A percentile compares a stretch with the other conserved stretches of the same genome.
Evolutionary conservation across 2,797 vertebrate species (phyloP).

Genomic region (Arctocebus calabarensis): DNA sequence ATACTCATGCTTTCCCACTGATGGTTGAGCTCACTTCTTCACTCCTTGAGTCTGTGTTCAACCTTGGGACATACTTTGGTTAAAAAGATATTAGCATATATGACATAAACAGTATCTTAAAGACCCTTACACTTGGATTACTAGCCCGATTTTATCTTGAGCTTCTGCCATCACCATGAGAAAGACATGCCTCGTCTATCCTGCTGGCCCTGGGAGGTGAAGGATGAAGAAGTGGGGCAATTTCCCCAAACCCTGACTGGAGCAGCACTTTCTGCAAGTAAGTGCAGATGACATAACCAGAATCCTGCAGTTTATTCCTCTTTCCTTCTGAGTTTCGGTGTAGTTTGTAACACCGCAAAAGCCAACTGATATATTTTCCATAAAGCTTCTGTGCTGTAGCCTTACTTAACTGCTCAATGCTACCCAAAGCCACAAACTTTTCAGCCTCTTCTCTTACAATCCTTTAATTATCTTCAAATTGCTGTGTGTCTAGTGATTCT

Average conservation of each 20-base stretch:
- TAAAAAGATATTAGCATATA: background rate
- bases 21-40: background rate
- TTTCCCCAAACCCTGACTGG: background rate
- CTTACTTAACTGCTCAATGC: background rate
- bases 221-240: background rate
- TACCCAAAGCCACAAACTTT: background rate
- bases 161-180: background rate
- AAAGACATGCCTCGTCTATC: background rate
- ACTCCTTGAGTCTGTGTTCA: background rate
- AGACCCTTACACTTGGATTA: background rate
- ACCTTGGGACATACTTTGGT: background rate
- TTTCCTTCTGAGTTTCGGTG: background rate
- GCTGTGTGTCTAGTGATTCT: background rate
- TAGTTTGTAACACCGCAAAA: background rate
- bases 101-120: background rate
- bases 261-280: background rate
- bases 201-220: background rate
- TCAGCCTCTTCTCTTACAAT: background rate
- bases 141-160: background rate
- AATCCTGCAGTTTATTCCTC: background rate
- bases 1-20: background rate
- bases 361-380: background rate
- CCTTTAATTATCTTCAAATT: constrained; percentile 3
- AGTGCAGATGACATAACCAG: background rate
- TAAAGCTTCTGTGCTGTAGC: background rate